phyloP scores from a whole-genome alignment of 1,140 invertebrate genomes.

The Panulirus ornatus region DNA sequence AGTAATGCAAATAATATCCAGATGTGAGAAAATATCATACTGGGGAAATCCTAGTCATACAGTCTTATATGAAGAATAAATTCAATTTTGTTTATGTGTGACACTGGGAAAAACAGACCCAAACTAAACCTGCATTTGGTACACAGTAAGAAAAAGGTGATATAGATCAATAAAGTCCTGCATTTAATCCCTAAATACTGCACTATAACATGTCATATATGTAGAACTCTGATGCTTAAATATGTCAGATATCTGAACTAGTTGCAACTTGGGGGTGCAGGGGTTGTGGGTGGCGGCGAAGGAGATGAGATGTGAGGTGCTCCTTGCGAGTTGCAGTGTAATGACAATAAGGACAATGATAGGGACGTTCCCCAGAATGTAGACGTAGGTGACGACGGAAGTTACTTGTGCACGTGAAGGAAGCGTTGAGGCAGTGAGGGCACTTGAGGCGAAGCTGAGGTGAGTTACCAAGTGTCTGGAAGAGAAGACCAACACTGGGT shows the following conservation, averaged over 20 bases:
- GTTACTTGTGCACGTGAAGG: conserved; percentile 66
- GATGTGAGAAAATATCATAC: too few species aligned
- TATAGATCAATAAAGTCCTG: too few species aligned
- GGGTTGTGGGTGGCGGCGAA: conserved; percentile 49
- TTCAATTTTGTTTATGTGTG: too few species aligned
- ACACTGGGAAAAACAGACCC: too few species aligned
- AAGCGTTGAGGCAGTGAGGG: conserved; percentile 66
- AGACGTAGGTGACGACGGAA: conserved; percentile 69
- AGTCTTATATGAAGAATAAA: too few species aligned
- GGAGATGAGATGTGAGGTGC: conserved; percentile 64
- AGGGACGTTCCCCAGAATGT: conserved; percentile 68
- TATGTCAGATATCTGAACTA: conserved; percentile 2
- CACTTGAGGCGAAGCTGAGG: conserved; percentile 56
- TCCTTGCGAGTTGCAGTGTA: conserved; percentile 69
- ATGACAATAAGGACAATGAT: conserved; percentile 53
- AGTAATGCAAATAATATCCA: too few species aligned
- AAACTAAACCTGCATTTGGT: too few species aligned
- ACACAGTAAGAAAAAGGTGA: too few species aligned
- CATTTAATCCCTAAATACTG: too few species aligned
- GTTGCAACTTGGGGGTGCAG: not conserved
- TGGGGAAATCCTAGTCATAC: too few species aligned
- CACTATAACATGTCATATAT: too few species aligned
- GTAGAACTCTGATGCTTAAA: too few species aligned
- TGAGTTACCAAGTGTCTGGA: conserved; percentile 33
- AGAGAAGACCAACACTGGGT: conserved; percentile 49